Evolutionary conservation across 2,888 invertebrate genomes (phyloP).

Genomic region (Drosophila tripunctata): DNA sequence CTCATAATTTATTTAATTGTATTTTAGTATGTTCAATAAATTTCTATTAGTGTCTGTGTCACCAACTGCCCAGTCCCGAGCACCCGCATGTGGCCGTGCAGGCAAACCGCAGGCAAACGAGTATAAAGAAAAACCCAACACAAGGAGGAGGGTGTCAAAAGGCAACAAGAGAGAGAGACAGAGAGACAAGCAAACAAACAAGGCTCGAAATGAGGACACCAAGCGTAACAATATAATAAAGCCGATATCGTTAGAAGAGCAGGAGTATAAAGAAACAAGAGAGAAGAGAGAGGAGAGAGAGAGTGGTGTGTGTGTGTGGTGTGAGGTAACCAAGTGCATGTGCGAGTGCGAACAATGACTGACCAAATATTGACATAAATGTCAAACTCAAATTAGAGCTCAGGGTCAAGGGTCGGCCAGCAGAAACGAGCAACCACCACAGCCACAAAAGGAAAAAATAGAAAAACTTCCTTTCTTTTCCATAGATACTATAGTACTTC

Average conservation of each 20-base stretch:
- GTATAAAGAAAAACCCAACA: conserved; percentile 28
- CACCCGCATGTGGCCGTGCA: conserved; percentile 59
- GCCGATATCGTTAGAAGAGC: conserved; percentile 2
- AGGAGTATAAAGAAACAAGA: too few relatives aligned
- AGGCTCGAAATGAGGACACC: conserved; percentile 64
- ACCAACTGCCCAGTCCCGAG: conserved; percentile 25
- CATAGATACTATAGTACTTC: too few relatives aligned
- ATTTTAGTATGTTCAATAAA: conserved; percentile 78
- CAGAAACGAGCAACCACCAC: conserved; percentile 34
- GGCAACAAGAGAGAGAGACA: background rate
- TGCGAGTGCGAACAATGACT: conserved; percentile 73
- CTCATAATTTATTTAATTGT: conserved; percentile 80
- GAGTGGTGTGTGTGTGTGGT: too few relatives aligned
- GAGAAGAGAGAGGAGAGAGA: background rate
- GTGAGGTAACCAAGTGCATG: conserved; percentile 29
- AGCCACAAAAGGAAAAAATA: conserved; percentile 20
- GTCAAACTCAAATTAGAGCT: conserved; percentile 81
- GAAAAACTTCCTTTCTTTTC: background rate
- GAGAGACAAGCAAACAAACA: conserved; percentile 23
- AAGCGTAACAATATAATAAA: conserved; percentile 76
- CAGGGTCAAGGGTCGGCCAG: conserved; percentile 77
- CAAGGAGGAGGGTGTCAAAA: conserved; percentile 33
- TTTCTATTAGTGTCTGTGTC: conserved; percentile 72
- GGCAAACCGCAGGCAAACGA: conserved; percentile 57
- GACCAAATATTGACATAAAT: conserved; percentile 81